Evolutionary conservation across 2,797 vertebrate species (phyloP).

Genomic region (Falco berigora): DNA sequence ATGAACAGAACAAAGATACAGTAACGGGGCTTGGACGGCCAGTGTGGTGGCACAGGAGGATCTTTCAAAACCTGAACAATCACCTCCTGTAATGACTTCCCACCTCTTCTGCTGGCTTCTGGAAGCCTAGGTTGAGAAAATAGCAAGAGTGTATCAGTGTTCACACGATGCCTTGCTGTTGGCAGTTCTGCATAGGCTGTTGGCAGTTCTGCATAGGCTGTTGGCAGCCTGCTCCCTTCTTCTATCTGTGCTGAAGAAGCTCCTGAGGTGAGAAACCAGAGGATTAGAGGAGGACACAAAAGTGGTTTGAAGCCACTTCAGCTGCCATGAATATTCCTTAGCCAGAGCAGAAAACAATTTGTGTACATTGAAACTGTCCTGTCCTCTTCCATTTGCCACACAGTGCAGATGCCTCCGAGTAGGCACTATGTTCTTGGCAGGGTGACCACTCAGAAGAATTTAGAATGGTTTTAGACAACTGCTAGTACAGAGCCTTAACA

Average conservation of each 20-base stretch:
- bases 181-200: neutral
- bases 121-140: neutral
- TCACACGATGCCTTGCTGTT: neutral
- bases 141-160: rapidly evolving
- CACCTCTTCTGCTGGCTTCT: neutral
- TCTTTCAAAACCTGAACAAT: neutral
- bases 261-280: neutral
- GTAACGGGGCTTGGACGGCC: neutral
- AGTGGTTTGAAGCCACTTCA: neutral
- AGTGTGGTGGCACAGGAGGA: neutral
- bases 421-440: neutral
- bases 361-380: neutral
- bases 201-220: neutral
- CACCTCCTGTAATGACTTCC: neutral
- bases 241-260: neutral
- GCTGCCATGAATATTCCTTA: neutral
- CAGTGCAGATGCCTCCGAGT: neutral
- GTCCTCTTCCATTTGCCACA: neutral
- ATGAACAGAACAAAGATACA: neutral
- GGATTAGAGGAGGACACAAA: neutral
- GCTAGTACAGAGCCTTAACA: neutral
- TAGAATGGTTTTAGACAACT: neutral
- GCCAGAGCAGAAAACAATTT: rapidly evolving
- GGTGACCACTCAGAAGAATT: neutral
- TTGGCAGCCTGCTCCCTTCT: neutral